phyloP scores from a whole-genome alignment of 2,113 vertebrate genomes.

The Neopipo cinnamomea region DNA sequence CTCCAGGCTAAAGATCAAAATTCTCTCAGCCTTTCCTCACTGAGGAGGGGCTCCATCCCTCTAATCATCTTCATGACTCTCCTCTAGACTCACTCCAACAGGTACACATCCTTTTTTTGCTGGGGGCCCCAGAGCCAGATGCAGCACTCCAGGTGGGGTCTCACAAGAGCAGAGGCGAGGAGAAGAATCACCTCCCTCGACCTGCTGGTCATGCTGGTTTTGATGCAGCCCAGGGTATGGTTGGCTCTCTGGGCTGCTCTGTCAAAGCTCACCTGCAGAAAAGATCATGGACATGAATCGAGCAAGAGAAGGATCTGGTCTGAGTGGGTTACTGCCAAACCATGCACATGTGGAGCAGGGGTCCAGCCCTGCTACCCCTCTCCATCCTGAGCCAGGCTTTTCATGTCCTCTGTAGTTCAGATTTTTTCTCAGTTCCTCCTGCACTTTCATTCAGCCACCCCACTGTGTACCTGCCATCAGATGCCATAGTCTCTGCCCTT shows the following conservation, averaged over 20 bases:
- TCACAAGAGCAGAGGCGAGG: neutral
- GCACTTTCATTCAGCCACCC: neutral
- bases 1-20: neutral
- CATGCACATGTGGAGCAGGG: neutral
- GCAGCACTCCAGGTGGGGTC: neutral
- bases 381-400: neutral
- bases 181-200: neutral
- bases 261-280: neutral
- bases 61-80: neutral
- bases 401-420: neutral
- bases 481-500: neutral
- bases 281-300: fast-evolving
- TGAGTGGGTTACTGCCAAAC: neutral
- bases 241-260: neutral
- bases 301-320: neutral
- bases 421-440: neutral
- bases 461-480: neutral
- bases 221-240: neutral
- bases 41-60: neutral
- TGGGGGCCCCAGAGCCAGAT: neutral
- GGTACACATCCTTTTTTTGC: neutral
- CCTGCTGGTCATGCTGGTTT: neutral
- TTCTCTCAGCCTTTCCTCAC: neutral
- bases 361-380: neutral
- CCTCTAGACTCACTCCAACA: neutral